Conservation (phyloP, 37 sponge, comb jelly and placozoan genomes). For the Axinella damicornis region DNA sequence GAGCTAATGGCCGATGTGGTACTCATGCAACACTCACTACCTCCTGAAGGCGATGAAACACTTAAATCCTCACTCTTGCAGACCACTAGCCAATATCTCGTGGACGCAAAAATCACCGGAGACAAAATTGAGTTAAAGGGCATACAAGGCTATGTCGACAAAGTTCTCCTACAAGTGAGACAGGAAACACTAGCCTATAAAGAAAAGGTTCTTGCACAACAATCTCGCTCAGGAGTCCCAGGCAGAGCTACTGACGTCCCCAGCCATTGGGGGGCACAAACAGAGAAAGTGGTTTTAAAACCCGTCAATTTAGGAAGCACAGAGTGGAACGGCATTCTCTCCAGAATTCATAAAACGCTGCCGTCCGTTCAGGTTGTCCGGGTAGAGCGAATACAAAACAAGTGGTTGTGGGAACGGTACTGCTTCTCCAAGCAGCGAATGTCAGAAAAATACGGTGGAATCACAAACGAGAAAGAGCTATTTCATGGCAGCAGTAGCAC, state of each 20-base stretch:
- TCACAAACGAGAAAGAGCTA: conserved; percentile 52
- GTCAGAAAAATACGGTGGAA: conserved; percentile 38
- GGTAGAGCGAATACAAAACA: conserved; percentile 71
- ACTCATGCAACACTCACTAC: neutral
- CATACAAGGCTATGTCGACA: neutral
- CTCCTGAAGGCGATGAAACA: neutral
- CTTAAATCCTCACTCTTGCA: neutral
- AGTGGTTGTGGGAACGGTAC: conserved; percentile 66
- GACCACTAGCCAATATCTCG: neutral
- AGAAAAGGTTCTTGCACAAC: neutral
- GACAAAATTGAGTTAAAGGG: neutral
- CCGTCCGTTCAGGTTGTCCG: neutral
- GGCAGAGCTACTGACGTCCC: neutral
- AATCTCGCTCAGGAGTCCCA: too few relatives aligned
- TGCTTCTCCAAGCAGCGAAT: conserved; percentile 44
- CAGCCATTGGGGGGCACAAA: conserved; percentile 6
- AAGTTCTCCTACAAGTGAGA: neutral
- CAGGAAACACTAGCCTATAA: conserved; percentile 10
- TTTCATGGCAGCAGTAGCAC: conserved; percentile 73
- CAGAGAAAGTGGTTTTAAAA: neutral
- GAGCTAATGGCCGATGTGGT: neutral
- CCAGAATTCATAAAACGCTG: conserved; percentile 37
- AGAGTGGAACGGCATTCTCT: conserved; percentile 40
- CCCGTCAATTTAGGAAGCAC: neutral
- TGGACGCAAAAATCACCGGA: neutral